Evolutionary conservation across 1,140 invertebrate genomes (phyloP).

Genomic region (Aphis gossypii): DNA sequence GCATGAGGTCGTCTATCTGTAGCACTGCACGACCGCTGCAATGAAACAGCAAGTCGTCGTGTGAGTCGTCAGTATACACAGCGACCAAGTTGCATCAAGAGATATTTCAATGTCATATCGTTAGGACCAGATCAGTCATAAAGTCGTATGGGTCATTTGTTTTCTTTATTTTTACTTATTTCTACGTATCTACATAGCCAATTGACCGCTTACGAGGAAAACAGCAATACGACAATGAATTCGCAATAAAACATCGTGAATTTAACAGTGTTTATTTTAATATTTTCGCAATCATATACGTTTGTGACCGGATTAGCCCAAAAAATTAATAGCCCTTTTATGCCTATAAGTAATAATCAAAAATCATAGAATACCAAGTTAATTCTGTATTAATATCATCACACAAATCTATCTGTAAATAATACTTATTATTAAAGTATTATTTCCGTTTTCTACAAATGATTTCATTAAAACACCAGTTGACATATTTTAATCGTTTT

Average conservation of each 20-base stretch:
- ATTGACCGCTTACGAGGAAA: no score
- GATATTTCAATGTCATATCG: slow-evolving; percentile 44
- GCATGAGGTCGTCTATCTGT: slow-evolving; percentile 39
- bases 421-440: neutral
- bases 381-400: neutral
- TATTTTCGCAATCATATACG: neutral
- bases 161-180: neutral
- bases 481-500: slow-evolving; percentile 14
- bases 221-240: neutral
- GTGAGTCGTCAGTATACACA: neutral
- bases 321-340: neutral
- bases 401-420: neutral
- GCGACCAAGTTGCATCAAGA: neutral
- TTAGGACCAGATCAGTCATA: neutral
- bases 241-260: neutral
- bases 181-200: neutral
- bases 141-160: neutral
- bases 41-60: neutral
- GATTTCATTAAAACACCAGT: slow-evolving; percentile 29
- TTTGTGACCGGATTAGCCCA: neutral
- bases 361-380: neutral
- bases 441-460: neutral
- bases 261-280: neutral
- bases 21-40: neutral
- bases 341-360: neutral